Evolutionary conservation across 2,797 vertebrate species (phyloP).

Genomic region (Premnoplex brunnescens): DNA sequence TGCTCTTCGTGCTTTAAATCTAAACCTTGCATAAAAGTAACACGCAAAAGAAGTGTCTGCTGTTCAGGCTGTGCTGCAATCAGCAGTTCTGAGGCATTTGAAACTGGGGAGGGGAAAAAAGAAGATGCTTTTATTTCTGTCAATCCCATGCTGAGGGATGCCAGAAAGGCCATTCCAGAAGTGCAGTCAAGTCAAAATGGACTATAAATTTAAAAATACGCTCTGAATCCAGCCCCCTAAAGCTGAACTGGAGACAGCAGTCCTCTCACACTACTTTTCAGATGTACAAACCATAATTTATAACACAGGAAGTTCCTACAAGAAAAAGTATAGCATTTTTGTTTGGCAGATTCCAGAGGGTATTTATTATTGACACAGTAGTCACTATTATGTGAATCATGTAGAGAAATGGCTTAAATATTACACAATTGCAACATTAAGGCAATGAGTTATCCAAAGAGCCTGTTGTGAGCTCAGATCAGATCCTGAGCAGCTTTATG

Average conservation of each 20-base stretch:
- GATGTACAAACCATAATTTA: neutral
- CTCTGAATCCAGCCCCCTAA: neutral
- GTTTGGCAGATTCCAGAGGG: neutral
- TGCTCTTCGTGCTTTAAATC: neutral
- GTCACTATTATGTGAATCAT: neutral
- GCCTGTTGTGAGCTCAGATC: neutral
- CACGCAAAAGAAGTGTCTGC: neutral
- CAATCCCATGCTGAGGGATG: neutral
- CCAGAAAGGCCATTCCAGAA: conserved; percentile 12
- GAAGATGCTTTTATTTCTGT: neutral
- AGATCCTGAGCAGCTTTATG: neutral
- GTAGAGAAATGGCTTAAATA: neutral
- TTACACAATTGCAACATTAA: neutral
- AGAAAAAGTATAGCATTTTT: neutral
- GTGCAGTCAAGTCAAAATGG: neutral
- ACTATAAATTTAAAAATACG: neutral
- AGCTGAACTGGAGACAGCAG: neutral
- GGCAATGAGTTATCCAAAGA: neutral
- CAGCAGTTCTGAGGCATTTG: neutral
- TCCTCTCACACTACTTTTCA: neutral
- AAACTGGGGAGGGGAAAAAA: neutral
- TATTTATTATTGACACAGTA: neutral
- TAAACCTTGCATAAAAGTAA: neutral
- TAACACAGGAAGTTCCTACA: neutral
- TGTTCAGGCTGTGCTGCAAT: neutral